Evolutionary conservation across 2,888 invertebrate genomes (phyloP), one percentile per base, ranked within the genome.

Genomic region (Tetragonisca angustula): DNA sequence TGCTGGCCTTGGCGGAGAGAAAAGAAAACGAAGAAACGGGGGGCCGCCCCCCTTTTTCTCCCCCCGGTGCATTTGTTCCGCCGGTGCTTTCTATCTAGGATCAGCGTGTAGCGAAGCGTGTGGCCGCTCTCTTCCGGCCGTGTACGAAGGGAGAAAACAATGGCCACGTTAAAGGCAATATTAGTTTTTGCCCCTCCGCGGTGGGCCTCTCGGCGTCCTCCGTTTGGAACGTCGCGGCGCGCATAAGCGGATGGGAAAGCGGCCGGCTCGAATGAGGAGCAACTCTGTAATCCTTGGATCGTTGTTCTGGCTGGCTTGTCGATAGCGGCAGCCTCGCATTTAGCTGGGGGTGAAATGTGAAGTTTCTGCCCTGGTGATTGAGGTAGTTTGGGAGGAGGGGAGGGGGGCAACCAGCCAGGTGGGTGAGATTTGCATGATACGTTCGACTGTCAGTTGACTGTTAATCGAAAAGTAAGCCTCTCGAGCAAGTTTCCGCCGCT

Each of bases 151-250:
- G 78, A 70, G 87, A 83, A 87, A 89, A 89, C 89, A 89, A 89
- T 89, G 87, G 86, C 77, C 79, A 81, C 84, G 86, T 85, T 89
- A 89, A 89, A 89, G 88, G 83, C 81, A 87, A 88, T 88, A 88
- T 88, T 88, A 88, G 87, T 88, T 88, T 88, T 88, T 88, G 81
- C 73, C 72, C 70, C 43, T 11, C 43, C 43, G 43, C 71, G 77
- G 75, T 65, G 75, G 69, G 75, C 65, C 78, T 72, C 68, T 4
- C 32, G 0, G 32, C 32, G 32, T 32, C 70, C 79, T 27, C 73
- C 73, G 83, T 36, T 36, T 64, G 73, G 64, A 36, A 73, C 71
- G 27, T 52, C 9, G 43, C 43, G 43, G 49, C 52, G 76, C 56
- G 76, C 69, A 83, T 67, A 76, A 76, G 70, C 52, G 72, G 62